A percentile compares a stretch with the other conserved stretches of the same genome.
phyloP scores from a whole-genome alignment of 2,797 vertebrate species.

The Lutjanus campechanus region DNA sequence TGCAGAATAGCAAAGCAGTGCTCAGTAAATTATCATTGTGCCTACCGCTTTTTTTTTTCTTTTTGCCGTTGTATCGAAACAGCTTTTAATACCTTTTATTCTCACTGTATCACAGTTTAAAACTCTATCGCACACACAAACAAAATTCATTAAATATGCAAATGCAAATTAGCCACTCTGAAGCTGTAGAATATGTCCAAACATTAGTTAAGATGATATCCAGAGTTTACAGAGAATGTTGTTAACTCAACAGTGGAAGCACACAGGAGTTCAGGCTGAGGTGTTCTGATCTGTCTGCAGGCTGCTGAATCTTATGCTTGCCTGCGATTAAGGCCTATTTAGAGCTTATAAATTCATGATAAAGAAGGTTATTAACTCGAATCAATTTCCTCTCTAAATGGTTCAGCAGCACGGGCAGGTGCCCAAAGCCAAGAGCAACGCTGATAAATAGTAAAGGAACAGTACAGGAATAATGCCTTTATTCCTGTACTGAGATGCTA shows the following conservation, averaged over 20 bases:
- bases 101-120: too few relatives aligned
- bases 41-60: too few relatives aligned
- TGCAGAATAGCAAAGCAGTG: too few relatives aligned
- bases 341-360: conserved; percentile 11
- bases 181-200: background rate
- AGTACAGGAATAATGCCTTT: background rate
- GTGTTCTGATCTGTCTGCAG: conserved; percentile 13
- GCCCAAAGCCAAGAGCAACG: background rate
- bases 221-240: background rate
- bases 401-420: background rate
- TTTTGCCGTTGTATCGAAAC: background rate
- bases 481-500: background rate
- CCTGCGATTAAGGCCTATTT: conserved; percentile 2
- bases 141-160: background rate
- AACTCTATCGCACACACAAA: background rate
- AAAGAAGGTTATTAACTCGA: background rate
- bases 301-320: background rate
- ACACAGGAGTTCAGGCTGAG: background rate
- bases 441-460: background rate
- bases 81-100: too few relatives aligned
- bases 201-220: background rate
- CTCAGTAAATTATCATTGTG: too few relatives aligned
- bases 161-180: background rate
- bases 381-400: background rate
- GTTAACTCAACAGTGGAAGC: background rate